Evolutionary conservation across 2,888 invertebrate species (phyloP), one percentile per base, ranked within the genome.

Genomic region (Athrips mouffetella): DNA sequence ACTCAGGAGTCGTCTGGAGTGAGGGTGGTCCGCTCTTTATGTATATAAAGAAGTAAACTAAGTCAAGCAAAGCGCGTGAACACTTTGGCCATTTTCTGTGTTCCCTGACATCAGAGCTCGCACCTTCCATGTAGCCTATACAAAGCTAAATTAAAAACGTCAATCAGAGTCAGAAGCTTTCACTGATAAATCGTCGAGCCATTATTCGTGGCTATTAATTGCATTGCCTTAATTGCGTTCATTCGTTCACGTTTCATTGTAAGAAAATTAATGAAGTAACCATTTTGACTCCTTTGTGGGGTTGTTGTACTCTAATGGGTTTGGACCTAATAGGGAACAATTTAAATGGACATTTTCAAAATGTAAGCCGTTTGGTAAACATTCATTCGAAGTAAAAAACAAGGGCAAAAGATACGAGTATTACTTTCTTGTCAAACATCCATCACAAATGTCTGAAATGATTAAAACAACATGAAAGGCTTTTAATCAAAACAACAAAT

Each of bases 171-270:
- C 64, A 62, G 69, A 68, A 71, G 72, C 75, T 78, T 75, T 76
- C 71, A 77, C 78, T 79, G 76, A 83, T 82, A 80, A 80, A 80
- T 83, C 80, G 80, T 73, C 57, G 62, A 64, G 62, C 76, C 67
- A 77, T 80, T 84, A 80, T 76, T 76, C 75, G 67, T 63, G 62
- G 72, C 76, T 76, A 80, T 84, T 80, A 84, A 83, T 80, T 81
- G 78, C 76, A 79, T 72, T 76, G 68, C 66, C 70, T 76, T 80
- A 79, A 80, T 79, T 76, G 75, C 73, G 70, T 76, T 79, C 74
- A 76, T 76, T 74, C 75, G 73, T 78, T 76, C 70, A 64, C 67
- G 70, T 73, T 77, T 53, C 73, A 75, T 70, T 76, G 76, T 78
- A 70, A 71, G 74, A 69, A 72, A 65, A 59, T 58, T 57, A 59